Evolutionary conservation across 2,797 vertebrate genomes (phyloP).

Genomic region (Acestrorhynchus altus): DNA sequence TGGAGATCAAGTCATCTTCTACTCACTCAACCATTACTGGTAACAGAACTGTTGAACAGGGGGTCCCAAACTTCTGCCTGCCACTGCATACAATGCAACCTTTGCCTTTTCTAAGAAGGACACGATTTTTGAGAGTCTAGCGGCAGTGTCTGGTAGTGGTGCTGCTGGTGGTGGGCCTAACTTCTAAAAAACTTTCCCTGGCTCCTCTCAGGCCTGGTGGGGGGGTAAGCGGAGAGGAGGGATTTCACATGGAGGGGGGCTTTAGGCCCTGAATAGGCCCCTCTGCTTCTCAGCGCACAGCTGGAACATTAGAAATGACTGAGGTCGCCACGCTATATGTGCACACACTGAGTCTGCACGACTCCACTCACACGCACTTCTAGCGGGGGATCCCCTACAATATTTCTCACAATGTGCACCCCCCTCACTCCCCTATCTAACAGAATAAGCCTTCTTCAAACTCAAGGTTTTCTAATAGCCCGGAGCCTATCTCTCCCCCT

Average conservation of each 20-base stretch:
- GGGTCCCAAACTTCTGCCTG: no score
- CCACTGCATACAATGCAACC: no score
- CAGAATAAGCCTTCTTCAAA: background rate
- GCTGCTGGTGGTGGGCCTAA: background rate
- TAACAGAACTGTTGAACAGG: no score
- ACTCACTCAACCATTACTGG: no score
- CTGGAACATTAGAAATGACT: conserved; percentile 64
- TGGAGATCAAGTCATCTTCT: no score
- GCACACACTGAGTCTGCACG: conserved; percentile 29
- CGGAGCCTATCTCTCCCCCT: background rate
- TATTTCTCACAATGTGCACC: conserved; percentile 17
- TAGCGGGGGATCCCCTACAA: conserved; percentile 20
- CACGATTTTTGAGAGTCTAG: no score
- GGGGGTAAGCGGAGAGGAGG: background rate
- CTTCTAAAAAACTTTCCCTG: conserved; percentile 14
- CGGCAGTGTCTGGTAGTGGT: background rate
- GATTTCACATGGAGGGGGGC: conserved; percentile 50
- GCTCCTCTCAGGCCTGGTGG: conserved; percentile 7
- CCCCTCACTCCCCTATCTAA: background rate
- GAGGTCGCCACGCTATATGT: conserved; percentile 36
- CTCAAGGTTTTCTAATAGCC: background rate
- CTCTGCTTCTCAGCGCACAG: conserved; percentile 51
- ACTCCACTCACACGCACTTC: conserved; percentile 33
- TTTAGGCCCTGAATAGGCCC: conserved; percentile 41
- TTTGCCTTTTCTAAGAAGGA: no score